Evolutionary conservation across 2,113 vertebrate species (phyloP).

Genomic region (Eretmochelys imbricata): DNA sequence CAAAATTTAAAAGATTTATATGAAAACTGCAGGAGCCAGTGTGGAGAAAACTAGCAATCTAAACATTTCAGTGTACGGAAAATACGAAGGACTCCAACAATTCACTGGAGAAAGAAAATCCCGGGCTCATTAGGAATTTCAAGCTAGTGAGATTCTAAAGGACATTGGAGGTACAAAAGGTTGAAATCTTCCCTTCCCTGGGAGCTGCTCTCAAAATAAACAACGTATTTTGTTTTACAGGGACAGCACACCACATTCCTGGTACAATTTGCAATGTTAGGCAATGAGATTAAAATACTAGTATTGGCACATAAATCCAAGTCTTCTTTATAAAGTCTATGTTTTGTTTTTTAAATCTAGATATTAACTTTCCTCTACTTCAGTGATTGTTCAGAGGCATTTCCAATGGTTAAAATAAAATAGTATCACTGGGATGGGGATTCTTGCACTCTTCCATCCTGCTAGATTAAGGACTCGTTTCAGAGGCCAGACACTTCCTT

Average conservation of each 20-base stretch:
- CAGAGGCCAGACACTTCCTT: not conserved
- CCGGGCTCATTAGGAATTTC: constrained; percentile 43
- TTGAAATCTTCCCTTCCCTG: constrained; percentile 44
- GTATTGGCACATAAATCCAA: not conserved
- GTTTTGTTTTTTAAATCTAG: constrained; percentile 6
- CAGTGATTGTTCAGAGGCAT: not conserved
- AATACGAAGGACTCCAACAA: not conserved
- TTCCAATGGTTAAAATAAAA: constrained; percentile 12
- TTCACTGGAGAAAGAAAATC: constrained; percentile 54
- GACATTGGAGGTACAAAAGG: constrained; percentile 59
- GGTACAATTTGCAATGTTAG: not conserved
- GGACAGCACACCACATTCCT: constrained; percentile 38
- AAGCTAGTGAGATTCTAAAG: constrained; percentile 55
- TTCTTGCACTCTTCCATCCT: not conserved
- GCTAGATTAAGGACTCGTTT: not conserved
- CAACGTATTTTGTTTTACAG: constrained; percentile 23
- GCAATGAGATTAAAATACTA: constrained; percentile 11
- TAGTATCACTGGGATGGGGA: not conserved
- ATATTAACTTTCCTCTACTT: not conserved
- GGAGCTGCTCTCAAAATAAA: constrained; percentile 57
- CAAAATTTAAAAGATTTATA: not conserved
- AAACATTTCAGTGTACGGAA: not conserved
- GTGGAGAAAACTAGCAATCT: not conserved
- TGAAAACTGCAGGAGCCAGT: not conserved
- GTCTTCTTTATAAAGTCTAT: constrained; percentile 29